These are phyloP conservation scores for Adela reaumurella DNA, from an alignment of 2,888 invertebrate species.

Conservation along the genomic window DNA sequence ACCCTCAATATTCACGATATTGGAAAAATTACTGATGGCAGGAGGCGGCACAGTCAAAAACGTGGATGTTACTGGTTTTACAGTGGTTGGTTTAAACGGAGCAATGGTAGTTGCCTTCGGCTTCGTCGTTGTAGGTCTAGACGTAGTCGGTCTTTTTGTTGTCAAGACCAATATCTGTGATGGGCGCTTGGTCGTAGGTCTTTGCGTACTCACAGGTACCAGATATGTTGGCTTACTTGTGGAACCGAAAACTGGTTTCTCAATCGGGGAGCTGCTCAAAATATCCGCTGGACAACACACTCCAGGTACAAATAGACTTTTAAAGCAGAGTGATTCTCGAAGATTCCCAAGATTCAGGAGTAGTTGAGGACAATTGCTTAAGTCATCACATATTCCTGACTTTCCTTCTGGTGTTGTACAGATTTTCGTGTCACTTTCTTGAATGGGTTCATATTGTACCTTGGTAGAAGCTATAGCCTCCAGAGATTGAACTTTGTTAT, in stretches of 20 bases:
- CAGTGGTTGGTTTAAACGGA: slow-evolving; percentile 22
- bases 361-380: slow-evolving; percentile 84
- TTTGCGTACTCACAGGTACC: slow-evolving; percentile 36
- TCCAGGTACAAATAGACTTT: slow-evolving; percentile 86
- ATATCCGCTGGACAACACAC: slow-evolving; percentile 78
- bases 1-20: slow-evolving; percentile 55
- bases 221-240: slow-evolving; percentile 41
- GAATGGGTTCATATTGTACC: slow-evolving; percentile 13
- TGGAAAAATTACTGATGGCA: slow-evolving; percentile 36
- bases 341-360: slow-evolving; percentile 76
- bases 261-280: slow-evolving; percentile 25
- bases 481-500: slow-evolving; percentile 7
- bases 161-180: slow-evolving; percentile 16
- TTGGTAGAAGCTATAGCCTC: slow-evolving; percentile 5
- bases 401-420: slow-evolving; percentile 82
- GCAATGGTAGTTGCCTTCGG: slow-evolving; percentile 30
- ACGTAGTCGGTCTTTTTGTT: slow-evolving; percentile 22
- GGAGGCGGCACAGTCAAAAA: slow-evolving; percentile 43
- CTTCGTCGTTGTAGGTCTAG: slow-evolving; percentile 27
- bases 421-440: slow-evolving; percentile 54
- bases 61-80: slow-evolving; percentile 32
- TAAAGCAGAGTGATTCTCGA: slow-evolving; percentile 85
- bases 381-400: slow-evolving; percentile 79
- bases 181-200: slow-evolving; percentile 21
- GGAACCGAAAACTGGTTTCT: slow-evolving; percentile 31